Evolutionary conservation across 2,113 vertebrate species (phyloP).

Genomic region (Phyllostomus hastatus): DNA sequence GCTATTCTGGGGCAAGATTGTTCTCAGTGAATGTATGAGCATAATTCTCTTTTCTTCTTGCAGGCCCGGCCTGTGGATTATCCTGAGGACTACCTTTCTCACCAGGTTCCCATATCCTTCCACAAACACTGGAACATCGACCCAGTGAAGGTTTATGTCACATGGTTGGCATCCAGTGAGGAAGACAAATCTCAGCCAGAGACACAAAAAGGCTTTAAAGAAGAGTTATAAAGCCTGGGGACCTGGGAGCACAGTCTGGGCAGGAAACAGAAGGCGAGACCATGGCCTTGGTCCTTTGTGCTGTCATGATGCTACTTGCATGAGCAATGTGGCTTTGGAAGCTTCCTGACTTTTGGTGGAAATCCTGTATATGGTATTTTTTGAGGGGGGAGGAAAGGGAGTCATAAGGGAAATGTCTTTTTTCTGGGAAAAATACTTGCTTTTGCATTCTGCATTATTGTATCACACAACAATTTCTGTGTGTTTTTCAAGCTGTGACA

Average conservation of each 20-base stretch:
- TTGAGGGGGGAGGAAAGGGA: not conserved
- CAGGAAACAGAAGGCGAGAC: not conserved
- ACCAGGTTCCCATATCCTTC: slow-evolving; percentile 97
- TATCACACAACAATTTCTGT: slow-evolving; percentile 12
- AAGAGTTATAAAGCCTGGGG: slow-evolving; percentile 84
- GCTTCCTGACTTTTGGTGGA: slow-evolving; percentile 23
- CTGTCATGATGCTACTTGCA: accelerated
- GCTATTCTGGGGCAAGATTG: not conserved
- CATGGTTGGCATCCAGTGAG: slow-evolving; percentile 86
- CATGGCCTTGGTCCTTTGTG: not conserved
- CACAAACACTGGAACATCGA: slow-evolving; percentile 99
- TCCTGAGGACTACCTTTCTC: slow-evolving; percentile 89
- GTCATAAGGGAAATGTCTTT: slow-evolving; percentile 45
- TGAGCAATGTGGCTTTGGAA: not conserved
- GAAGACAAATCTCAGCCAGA: slow-evolving; percentile 71
- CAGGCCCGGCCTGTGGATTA: slow-evolving; percentile 97
- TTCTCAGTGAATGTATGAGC: not conserved
- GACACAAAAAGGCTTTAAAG: slow-evolving; percentile 75
- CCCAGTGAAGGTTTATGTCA: slow-evolving; percentile 91
- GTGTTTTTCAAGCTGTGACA: slow-evolving; percentile 7
- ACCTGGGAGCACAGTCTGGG: not conserved
- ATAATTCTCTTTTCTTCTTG: slow-evolving; percentile 46
- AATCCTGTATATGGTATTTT: not conserved
- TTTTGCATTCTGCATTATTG: slow-evolving; percentile 36
- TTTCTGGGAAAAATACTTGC: not conserved